Percentiles rank a stretch among this genome's conserved stretches.
These are phyloP conservation scores for Stenichneumon culpator DNA, from an alignment of 2,888 invertebrate genomes.

Conservation along the genomic window DNA sequence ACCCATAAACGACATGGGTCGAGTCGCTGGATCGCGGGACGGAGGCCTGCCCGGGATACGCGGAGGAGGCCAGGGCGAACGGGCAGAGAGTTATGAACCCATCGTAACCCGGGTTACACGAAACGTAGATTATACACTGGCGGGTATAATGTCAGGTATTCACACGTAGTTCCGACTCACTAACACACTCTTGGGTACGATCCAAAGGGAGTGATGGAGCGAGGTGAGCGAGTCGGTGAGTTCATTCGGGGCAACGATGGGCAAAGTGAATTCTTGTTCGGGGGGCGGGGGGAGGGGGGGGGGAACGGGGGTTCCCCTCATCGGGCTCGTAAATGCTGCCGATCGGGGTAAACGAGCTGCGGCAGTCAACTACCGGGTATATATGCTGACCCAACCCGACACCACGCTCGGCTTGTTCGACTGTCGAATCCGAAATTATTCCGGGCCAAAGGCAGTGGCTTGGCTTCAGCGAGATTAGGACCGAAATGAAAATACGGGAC, in stretches of 20 bases:
- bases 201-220: conserved; percentile 18
- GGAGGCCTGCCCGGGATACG: neutral
- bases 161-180: conserved; percentile 16
- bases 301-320: neutral
- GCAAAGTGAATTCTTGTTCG: conserved; percentile 24
- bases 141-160: conserved; percentile 5
- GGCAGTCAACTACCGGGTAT: conserved; percentile 10
- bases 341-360: conserved; percentile 23
- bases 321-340: conserved; percentile 17
- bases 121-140: conserved; percentile 23
- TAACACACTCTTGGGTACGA: conserved; percentile 23
- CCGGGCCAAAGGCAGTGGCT: neutral
- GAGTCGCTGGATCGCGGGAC: neutral
- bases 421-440: conserved; percentile 18
- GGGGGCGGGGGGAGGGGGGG: neutral
- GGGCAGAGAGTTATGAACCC: conserved; percentile 21
- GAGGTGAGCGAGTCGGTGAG: conserved; percentile 7
- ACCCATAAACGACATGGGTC: conserved; percentile 29
- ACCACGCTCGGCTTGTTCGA: conserved; percentile 1
- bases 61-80: neutral
- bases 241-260: conserved; percentile 11
- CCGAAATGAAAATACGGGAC: neutral
- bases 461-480: neutral
- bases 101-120: conserved; percentile 30
- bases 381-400: conserved; percentile 1